Evolutionary conservation across 2,113 vertebrate genomes (phyloP), one percentile per base, ranked within the genome.

Genomic region (Cyprinodon brontotheroides): DNA sequence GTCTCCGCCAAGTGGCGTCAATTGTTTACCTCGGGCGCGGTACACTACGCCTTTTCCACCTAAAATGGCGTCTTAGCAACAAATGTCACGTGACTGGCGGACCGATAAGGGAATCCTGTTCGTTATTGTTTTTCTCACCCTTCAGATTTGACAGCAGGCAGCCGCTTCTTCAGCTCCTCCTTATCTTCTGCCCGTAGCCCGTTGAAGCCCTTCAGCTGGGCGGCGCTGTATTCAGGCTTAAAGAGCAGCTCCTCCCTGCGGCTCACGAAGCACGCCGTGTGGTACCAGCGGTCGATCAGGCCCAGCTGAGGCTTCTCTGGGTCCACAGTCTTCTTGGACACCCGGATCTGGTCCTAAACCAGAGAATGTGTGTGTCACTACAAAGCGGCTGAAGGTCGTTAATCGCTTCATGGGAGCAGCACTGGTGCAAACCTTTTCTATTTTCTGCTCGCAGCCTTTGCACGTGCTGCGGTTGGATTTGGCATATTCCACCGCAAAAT

Each of bases 201-300:
- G 50, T 88, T 87, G 79, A 99, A 99, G 43, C 97, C 97, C 85
- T 96, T 96, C 37, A 99, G 92, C 87, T 98, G 97, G n/a, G 93
- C 20, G 0, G 95, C 97, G 15, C 75, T 96, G 3, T 96, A 99
- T 0, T 91, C 92, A 0, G 95, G 91, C 66, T 96, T 96, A 81
- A 99, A 99, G 29, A 90, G 94, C 86, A 99, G 95, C 59, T 97
- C 96, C 3, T 95, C 96, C 7, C 97, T 92, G 36, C 89, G 92
- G 83, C 92, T 92, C 84, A 97, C 95, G 1, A 99, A 99, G 90
- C 98, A 99, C 47, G 90, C 85, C 0, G 95, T 96, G 88, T 99
- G 98, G 93, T 99, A 99, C 98, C 98, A 99, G 87, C 97, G 97
- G 87, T 99, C 98, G 0, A 99, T 98, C 94, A 99, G 94, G 20